Percentiles rank a stretch among this genome's conserved stretches.
These are phyloP conservation scores for Pycnonotus jocosus DNA, from an alignment of 2,113 vertebrate genomes.

Conservation along the genomic window DNA sequence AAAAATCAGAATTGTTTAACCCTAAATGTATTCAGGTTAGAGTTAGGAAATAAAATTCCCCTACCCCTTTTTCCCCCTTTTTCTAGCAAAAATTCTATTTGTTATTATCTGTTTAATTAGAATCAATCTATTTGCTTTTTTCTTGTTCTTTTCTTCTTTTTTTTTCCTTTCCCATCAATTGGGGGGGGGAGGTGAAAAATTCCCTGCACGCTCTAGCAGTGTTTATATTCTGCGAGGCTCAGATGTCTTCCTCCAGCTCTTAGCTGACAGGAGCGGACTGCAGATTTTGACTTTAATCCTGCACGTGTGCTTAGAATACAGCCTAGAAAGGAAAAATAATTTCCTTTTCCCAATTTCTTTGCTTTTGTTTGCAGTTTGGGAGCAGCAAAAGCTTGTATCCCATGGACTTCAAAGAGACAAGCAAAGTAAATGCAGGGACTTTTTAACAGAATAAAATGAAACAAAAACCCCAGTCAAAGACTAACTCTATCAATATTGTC, in stretches of 20 bases:
- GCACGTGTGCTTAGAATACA: slow-evolving; percentile 78
- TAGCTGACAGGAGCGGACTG: slow-evolving; percentile 74
- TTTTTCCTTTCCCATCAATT: not conserved
- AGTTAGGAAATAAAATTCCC: slow-evolving; percentile 11
- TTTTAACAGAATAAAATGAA: slow-evolving; percentile 43
- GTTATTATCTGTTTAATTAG: not conserved
- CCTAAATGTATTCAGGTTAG: not conserved
- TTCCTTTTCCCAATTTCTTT: slow-evolving; percentile 62
- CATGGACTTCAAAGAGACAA: slow-evolving; percentile 50
- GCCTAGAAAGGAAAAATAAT: slow-evolving; percentile 66
- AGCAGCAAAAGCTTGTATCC: slow-evolving; percentile 59
- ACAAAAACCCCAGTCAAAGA: slow-evolving; percentile 53
- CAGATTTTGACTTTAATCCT: slow-evolving; percentile 71
- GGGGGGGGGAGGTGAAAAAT: slow-evolving; percentile 12
- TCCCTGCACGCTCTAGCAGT: slow-evolving; percentile 47
- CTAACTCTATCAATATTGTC: slow-evolving; percentile 67
- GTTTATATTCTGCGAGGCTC: slow-evolving; percentile 75
- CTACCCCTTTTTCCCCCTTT: not conserved
- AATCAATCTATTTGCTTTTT: slow-evolving; percentile 14
- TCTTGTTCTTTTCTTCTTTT: not conserved
- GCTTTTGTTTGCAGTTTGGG: slow-evolving; percentile 56
- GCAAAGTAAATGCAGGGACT: slow-evolving; percentile 32
- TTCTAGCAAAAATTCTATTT: not conserved
- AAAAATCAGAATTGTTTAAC: not conserved
- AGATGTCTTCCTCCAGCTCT: slow-evolving; percentile 75